Evolutionary conservation across 53 echinoderm and acorn worm species (phyloP).

Genomic region (Hippasteria phrygiana): DNA sequence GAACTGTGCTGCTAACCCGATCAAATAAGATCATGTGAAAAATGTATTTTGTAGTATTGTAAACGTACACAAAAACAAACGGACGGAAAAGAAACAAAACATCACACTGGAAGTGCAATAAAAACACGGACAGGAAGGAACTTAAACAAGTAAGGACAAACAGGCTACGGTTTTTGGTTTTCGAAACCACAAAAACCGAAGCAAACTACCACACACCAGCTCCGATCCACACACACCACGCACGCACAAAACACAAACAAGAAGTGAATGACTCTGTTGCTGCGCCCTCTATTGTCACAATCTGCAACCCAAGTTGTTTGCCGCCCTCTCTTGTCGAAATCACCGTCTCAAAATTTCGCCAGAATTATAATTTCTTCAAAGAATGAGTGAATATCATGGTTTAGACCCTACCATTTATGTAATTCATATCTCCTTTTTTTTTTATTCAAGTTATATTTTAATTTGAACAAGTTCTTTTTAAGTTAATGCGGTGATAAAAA

Average conservation of each 20-base stretch:
- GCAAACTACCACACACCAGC: background rate
- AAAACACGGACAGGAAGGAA: slow-evolving; percentile 25
- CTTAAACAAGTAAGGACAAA: slow-evolving; percentile 8
- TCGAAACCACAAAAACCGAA: slow-evolving; percentile 4
- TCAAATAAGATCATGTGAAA: slow-evolving; percentile 99
- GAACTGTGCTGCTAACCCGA: slow-evolving; percentile 60
- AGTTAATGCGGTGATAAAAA: background rate
- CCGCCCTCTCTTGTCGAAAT: slow-evolving; percentile 54
- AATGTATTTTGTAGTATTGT: slow-evolving; percentile 23
- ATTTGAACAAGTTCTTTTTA: no score
- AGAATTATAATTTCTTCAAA: background rate
- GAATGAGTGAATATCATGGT: no score
- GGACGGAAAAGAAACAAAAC: background rate
- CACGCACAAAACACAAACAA: background rate
- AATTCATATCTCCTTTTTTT: background rate
- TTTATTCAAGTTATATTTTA: no score
- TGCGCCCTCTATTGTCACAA: background rate
- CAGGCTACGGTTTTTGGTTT: background rate
- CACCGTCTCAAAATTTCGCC: background rate
- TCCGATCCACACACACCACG: background rate
- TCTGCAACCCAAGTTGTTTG: background rate
- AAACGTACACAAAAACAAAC: background rate
- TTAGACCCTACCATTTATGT: no score
- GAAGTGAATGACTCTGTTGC: background rate
- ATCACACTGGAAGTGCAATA: background rate